These are phyloP conservation scores for Scrobipalpa atriplicella DNA, from an alignment of 2,888 invertebrate species.

Conservation along the genomic window DNA sequence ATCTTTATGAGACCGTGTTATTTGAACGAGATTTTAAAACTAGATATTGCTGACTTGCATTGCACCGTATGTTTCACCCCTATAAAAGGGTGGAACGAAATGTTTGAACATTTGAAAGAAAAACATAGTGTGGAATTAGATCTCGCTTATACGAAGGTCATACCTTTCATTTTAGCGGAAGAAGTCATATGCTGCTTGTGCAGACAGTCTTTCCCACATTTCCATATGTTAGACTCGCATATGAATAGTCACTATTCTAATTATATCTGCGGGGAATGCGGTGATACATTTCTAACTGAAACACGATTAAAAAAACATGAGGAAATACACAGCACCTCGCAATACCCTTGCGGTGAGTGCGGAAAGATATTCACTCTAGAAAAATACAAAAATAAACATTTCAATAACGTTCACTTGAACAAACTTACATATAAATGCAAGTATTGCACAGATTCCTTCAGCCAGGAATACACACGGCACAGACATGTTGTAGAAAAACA, in stretches of 20 bases:
- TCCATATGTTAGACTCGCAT: constrained; percentile 56
- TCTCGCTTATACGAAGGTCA: constrained; percentile 49
- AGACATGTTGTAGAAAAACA: constrained; percentile 52
- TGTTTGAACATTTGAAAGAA: constrained; percentile 56
- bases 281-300: constrained; percentile 53
- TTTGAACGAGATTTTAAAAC: constrained; percentile 57
- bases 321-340: constrained; percentile 66
- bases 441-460: constrained; percentile 54
- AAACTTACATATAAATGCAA: constrained; percentile 47
- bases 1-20: constrained; percentile 53
- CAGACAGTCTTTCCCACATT: constrained; percentile 44
- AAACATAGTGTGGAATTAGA: constrained; percentile 49
- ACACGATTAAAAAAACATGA: constrained; percentile 59
- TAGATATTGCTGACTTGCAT: constrained; percentile 54
- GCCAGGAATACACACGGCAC: constrained; percentile 45
- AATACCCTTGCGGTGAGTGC: constrained; percentile 68
- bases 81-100: constrained; percentile 52
- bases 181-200: constrained; percentile 57
- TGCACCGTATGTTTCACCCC: constrained; percentile 51
- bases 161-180: constrained; percentile 51
- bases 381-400: constrained; percentile 57
- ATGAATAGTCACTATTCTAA: constrained; percentile 69
- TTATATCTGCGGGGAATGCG: constrained; percentile 62
- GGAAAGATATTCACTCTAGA: constrained; percentile 66
- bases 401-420: constrained; percentile 49